phyloP scores from a whole-genome alignment of 1,140 invertebrate genomes.

The Triops longicaudatus region DNA sequence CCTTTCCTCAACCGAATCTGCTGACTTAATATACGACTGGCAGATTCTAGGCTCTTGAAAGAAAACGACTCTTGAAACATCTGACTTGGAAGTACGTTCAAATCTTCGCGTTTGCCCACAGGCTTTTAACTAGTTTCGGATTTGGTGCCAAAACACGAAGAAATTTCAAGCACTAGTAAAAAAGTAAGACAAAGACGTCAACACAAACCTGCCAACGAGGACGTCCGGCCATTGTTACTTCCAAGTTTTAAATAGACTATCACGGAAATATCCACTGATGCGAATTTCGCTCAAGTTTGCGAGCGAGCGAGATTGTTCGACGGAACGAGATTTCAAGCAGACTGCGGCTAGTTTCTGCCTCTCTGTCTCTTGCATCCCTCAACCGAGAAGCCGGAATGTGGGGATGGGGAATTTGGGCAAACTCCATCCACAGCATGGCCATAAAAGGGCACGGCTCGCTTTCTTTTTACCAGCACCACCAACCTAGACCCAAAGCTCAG shows the following conservation, averaged over 20 bases:
- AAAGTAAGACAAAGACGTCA: background rate
- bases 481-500: background rate
- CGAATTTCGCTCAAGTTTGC: background rate
- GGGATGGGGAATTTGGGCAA: background rate
- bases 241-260: background rate
- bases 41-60: too few species aligned
- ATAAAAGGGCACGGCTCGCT: background rate
- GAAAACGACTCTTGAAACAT: too few species aligned
- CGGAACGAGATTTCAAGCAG: background rate
- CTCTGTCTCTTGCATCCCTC: background rate
- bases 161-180: too few species aligned
- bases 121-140: too few species aligned
- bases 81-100: too few species aligned
- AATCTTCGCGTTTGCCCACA: too few species aligned
- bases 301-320: background rate
- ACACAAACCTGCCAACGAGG: conserved; percentile 26
- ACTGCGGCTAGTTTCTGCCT: background rate
- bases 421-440: background rate
- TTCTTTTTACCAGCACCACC: background rate
- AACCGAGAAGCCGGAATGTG: background rate
- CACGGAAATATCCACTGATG: background rate
- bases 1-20: too few species aligned
- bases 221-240: conserved; percentile 25
- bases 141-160: too few species aligned
- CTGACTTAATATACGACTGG: too few species aligned